A percentile compares a stretch with the other conserved stretches of the same genome.
phyloP scores from a whole-genome alignment of 2,888 invertebrate genomes.

The Subacronicta megacephala region DNA sequence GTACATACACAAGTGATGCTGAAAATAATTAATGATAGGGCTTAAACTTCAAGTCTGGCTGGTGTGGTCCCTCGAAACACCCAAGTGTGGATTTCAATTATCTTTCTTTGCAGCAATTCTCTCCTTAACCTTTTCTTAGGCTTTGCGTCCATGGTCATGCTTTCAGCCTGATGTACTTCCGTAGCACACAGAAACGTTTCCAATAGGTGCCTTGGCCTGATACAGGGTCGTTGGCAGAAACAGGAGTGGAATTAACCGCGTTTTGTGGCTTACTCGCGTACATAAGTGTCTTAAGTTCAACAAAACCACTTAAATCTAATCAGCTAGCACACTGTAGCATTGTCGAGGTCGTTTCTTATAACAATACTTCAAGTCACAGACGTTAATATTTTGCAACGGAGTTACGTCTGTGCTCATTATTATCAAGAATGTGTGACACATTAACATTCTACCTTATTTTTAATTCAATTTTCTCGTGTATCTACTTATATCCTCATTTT shows the following conservation, averaged over 20 bases:
- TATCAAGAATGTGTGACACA: conserved; percentile 19
- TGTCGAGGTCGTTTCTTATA: conserved; percentile 6
- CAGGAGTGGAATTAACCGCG: no score
- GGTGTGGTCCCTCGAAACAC: no score
- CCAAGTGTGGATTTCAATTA: no score
- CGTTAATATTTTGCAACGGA: conserved; percentile 19
- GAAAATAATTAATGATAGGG: no score
- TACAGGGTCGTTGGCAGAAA: no score
- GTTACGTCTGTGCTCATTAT: conserved; percentile 9
- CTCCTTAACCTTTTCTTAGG: no score
- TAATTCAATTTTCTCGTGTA: not conserved
- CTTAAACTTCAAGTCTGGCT: no score
- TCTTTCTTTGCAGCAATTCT: no score
- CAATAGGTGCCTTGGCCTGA: no score
- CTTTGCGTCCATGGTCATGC: no score
- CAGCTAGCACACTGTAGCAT: not conserved
- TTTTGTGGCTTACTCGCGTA: not conserved
- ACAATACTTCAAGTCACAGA: conserved; percentile 7
- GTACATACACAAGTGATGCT: no score
- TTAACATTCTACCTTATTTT: not conserved
- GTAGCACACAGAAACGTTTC: not conserved
- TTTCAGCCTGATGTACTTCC: no score
- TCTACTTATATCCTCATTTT: not conserved
- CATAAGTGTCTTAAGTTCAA: conserved; percentile 1
- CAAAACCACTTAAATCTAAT: conserved; percentile 1